Percentiles rank a stretch among this genome's conserved stretches.
Evolutionary conservation across 2,797 vertebrate genomes (phyloP).

Genomic region (Anabas testudineus): DNA sequence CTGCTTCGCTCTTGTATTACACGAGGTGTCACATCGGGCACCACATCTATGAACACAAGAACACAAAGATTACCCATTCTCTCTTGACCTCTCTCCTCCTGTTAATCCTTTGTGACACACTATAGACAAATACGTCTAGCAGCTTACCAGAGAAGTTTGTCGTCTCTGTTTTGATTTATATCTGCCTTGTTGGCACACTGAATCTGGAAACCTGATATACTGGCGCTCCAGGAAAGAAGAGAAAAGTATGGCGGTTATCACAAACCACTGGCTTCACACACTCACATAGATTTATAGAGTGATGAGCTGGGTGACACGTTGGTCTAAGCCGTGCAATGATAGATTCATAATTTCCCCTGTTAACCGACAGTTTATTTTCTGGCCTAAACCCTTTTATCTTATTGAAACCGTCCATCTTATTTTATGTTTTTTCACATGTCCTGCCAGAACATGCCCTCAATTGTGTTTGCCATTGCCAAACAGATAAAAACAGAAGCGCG

Average conservation of each 20-base stretch:
- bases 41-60: conserved; percentile 40
- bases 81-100: background rate
- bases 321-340: conserved; percentile 59
- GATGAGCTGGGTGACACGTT: conserved; percentile 55
- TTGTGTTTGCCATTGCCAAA: conserved; percentile 38
- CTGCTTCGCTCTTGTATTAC: conserved; percentile 33
- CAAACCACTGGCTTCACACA: conserved; percentile 11
- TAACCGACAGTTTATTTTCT: conserved; percentile 57
- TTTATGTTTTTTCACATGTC: conserved; percentile 31
- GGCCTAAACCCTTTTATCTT: conserved; percentile 36
- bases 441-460: conserved; percentile 29
- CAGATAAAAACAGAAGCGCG: conserved; percentile 41
- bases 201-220: conserved; percentile 56
- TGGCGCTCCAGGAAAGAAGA: conserved; percentile 45
- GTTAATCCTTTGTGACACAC: conserved; percentile 52
- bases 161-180: conserved; percentile 71
- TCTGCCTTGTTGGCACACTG: conserved; percentile 55
- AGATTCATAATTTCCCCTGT: conserved; percentile 66
- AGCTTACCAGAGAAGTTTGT: conserved; percentile 61
- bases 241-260: conserved; percentile 46
- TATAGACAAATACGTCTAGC: conserved; percentile 63
- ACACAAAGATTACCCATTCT: conserved; percentile 19
- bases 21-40: conserved; percentile 31
- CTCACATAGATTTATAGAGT: conserved; percentile 53
- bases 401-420: conserved; percentile 39